Conservation (phyloP, 2,888 invertebrate genomes). For the Drosophila phalerata region DNA sequence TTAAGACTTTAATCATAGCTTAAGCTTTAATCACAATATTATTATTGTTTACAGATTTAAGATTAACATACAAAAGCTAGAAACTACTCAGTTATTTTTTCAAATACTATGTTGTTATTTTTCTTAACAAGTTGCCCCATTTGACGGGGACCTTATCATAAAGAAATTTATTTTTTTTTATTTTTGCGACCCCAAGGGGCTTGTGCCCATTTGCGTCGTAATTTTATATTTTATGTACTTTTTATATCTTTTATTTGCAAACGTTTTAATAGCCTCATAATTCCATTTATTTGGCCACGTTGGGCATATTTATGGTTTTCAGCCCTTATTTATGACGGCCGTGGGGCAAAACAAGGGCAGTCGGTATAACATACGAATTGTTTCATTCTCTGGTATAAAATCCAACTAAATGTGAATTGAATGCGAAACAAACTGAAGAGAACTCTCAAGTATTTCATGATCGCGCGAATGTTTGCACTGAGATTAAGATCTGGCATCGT, state of each 20-base stretch:
- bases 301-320: conserved; percentile 62
- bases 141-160: conserved; percentile 1
- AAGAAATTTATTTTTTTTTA: neutral
- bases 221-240: conserved; percentile 63
- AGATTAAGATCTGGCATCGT: conserved; percentile 59
- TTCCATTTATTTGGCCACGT: conserved; percentile 56
- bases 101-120: neutral
- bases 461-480: conserved; percentile 43
- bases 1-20: neutral
- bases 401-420: neutral
- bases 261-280: conserved; percentile 71
- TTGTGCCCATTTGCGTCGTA: conserved; percentile 55
- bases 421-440: conserved; percentile 1
- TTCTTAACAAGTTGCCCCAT: conserved; percentile 8
- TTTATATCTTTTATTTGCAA: conserved; percentile 66
- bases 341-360: conserved; percentile 17
- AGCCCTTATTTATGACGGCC: conserved; percentile 70
- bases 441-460: conserved; percentile 43
- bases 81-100: neutral
- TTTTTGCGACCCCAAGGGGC: conserved; percentile 14
- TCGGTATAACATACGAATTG: neutral
- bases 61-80: neutral
- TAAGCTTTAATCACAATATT: neutral
- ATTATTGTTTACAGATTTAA: neutral
- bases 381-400: neutral